These are phyloP conservation scores for Epistrophe grossulariae DNA, from an alignment of 2,888 invertebrate species.

Conservation along the genomic window DNA sequence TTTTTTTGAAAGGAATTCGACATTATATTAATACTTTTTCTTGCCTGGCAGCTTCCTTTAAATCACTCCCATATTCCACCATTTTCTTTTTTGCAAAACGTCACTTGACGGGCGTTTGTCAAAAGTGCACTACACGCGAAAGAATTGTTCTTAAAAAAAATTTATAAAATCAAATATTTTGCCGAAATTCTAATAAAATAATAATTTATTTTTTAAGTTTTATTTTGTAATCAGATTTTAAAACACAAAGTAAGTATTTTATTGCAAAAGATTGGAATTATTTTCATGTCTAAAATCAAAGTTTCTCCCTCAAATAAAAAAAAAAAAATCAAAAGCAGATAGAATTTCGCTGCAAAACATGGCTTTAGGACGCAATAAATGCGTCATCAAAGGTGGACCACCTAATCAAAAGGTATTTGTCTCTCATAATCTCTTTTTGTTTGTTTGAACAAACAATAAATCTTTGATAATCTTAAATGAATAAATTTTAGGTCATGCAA, in stretches of 20 bases:
- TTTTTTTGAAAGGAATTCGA: too few species aligned
- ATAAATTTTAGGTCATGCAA: constrained; percentile 80
- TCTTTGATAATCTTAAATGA: neutral
- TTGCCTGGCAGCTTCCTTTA: constrained; percentile 30
- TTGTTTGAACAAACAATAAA: neutral
- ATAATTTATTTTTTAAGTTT: constrained; percentile 51
- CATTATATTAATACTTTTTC: neutral
- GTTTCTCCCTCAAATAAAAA: neutral
- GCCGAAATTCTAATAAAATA: constrained; percentile 49
- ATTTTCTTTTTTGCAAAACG: constrained; percentile 41
- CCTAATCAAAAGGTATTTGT: constrained; percentile 73
- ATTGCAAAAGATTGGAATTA: neutral
- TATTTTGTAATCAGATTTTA: constrained; percentile 30
- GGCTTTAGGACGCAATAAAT: constrained; percentile 80
- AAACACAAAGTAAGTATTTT: neutral
- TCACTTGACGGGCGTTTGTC: constrained; percentile 68
- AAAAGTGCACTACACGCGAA: constrained; percentile 43
- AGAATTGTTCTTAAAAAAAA: constrained; percentile 46
- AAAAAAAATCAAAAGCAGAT: neutral
- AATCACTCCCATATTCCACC: constrained; percentile 13
- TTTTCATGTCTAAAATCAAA: neutral
- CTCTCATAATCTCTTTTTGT: neutral
- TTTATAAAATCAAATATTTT: constrained; percentile 39
- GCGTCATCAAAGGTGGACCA: constrained; percentile 79
- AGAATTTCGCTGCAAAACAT: constrained; percentile 55